Base-by-base conservation (phyloP, 2,797 vertebrate species). In the Malacoctenus gilli region DNA sequence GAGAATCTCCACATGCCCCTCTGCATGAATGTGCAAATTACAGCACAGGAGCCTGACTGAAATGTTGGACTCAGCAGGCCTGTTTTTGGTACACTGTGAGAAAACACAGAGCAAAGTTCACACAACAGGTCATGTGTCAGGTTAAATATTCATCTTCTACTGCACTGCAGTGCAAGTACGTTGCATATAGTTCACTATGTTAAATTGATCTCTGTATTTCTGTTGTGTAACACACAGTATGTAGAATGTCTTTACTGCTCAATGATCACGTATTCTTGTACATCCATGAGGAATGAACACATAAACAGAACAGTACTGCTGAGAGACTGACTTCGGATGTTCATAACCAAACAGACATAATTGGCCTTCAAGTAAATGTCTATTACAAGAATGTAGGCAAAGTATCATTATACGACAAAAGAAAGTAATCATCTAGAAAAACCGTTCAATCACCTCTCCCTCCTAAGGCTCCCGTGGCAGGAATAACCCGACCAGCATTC, bases 41-140 rank as follows among this genome's bases (percentile, higher is more conserved):
- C 19, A 51, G 28, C 42, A 58, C 7, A 37, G 18, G 37, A 23
- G 56, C 40, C 52, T 58, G 22, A 21, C 49, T 10, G n/a, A 44
- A 48, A 35, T 36, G 16, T 28, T 16, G 39, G 40, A 63, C 59
- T 69, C 59, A 28, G 72, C 80, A 77, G 68, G 71, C 30, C 28
- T 43, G 40, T 49, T 8, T 68, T 48, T 6, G 31, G 54, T 28
- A 28, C 6, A 28, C 25, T 28, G 25, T 9, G 1, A 9, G 5
- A 4, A 9, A 2, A 28, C 5, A 28, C 5, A 6, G 25, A 28
- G 9, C 25, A 28, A 28, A 28, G 25, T 28, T 56, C n/a, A n/a
- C n/a, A n/a, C n/a, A n/a, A n/a, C n/a, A n/a, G n/a, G n/a, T n/a
- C n/a, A n/a, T n/a, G n/a, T n/a, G n/a, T n/a, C 23, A 67, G 37